Percentiles rank a stretch among this genome's conserved stretches.
These are phyloP conservation scores for Cervus canadensis DNA, from an alignment of 2,113 vertebrate species.

Conservation along the genomic window DNA sequence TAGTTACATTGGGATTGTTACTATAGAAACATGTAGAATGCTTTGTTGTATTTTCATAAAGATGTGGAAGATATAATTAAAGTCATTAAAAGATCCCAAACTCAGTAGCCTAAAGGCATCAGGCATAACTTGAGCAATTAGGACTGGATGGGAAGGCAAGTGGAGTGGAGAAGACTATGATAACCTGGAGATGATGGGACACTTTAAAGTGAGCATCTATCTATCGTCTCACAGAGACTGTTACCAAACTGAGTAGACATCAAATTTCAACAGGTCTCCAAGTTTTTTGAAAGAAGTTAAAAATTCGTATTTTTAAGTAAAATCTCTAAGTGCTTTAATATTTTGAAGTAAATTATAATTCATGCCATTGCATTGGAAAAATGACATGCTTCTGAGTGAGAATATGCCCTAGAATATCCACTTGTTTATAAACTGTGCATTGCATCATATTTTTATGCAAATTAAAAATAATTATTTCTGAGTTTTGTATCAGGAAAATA, in stretches of 20 bases:
- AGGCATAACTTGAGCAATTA: background rate
- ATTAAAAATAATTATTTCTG: background rate
- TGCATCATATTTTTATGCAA: background rate
- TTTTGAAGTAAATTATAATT: background rate
- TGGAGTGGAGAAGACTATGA: fast-evolving
- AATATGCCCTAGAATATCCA: background rate
- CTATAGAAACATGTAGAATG: background rate
- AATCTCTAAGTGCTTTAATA: background rate
- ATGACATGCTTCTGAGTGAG: background rate
- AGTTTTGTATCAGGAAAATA: background rate
- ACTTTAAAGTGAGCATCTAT: background rate
- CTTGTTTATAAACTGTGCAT: background rate
- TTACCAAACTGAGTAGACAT: background rate
- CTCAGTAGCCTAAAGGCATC: background rate
- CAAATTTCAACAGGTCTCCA: background rate
- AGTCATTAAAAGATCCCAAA: background rate
- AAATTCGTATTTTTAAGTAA: background rate
- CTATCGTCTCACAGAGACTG: background rate
- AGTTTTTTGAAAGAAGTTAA: background rate
- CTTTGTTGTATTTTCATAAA: background rate
- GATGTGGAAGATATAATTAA: background rate
- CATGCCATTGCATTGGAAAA: background rate
- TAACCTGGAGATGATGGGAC: too few relatives aligned
- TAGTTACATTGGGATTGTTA: background rate
- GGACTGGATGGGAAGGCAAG: background rate